Conservation (phyloP, 1,140 invertebrate species). For the Lepidurus packardi region DNA sequence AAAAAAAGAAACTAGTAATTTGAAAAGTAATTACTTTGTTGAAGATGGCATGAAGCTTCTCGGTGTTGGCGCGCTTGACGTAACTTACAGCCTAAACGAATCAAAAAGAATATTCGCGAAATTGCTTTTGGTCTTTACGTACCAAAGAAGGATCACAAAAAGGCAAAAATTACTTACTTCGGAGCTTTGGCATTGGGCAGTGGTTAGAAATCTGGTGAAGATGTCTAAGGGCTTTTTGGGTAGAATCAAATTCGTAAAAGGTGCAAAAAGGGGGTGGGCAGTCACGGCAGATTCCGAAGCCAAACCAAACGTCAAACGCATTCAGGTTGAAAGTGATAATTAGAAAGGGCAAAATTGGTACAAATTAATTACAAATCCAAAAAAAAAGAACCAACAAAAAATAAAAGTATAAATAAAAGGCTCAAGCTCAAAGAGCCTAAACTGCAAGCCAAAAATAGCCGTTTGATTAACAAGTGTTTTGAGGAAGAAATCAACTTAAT, state of each 20-base stretch:
- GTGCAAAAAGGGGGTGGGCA: not conserved
- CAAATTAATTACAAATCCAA: too few relatives aligned
- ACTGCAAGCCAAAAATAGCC: conserved; percentile 18
- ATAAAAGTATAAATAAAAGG: not conserved
- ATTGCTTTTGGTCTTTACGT: not conserved
- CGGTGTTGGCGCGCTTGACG: conserved; percentile 75
- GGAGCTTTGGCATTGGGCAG: conserved; percentile 28
- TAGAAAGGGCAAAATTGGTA: not conserved
- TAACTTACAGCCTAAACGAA: conserved; percentile 46
- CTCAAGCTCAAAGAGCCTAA: not conserved
- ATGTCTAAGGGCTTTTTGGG: conserved; percentile 34
- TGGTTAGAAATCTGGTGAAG: conserved; percentile 28
- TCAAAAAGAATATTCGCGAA: not conserved
- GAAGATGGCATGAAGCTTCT: conserved; percentile 79
- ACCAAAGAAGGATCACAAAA: not conserved
- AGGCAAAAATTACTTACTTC: not conserved
- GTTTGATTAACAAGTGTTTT: not conserved
- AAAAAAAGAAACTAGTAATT: conserved; percentile 8
- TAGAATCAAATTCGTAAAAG: not conserved
- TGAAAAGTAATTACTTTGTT: conserved; percentile 52
- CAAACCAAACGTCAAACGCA: conserved; percentile 10
- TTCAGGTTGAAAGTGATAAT: not conserved
- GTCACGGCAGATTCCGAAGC: not conserved
- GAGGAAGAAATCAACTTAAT: not conserved
- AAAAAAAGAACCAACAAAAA: not conserved